Conservation (phyloP, 2,797 vertebrate genomes). For the Capromys pilorides region DNA sequence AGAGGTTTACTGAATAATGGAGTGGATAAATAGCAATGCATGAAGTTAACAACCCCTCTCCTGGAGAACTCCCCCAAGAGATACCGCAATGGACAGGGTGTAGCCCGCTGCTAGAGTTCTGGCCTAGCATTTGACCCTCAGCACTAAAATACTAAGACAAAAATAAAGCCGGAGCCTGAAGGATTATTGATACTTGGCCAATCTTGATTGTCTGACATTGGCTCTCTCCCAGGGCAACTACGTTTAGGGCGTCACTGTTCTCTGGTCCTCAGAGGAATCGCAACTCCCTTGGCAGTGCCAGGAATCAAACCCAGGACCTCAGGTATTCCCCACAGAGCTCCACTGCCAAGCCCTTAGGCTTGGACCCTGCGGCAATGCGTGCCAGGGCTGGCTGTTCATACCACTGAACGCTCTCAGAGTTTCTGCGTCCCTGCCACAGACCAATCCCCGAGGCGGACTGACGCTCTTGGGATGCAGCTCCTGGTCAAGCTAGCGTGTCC, state of each 20-base stretch:
- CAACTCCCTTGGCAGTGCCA: neutral
- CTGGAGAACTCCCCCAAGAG: neutral
- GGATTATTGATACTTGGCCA: neutral
- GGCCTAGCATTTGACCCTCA: neutral
- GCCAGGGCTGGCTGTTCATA: no score
- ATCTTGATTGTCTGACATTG: slow-evolving; percentile 9
- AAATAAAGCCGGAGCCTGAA: neutral
- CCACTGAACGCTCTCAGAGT: neutral
- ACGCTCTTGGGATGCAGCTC: neutral
- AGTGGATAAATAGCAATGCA: neutral
- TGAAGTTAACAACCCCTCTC: neutral
- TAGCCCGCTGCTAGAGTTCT: neutral
- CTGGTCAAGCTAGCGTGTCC: slow-evolving; percentile 20
- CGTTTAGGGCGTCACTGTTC: neutral
- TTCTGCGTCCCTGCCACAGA: neutral
- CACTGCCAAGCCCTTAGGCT: neutral
- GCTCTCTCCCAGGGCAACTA: neutral
- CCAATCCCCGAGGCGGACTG: neutral
- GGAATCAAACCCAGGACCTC: neutral
- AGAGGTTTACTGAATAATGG: neutral
- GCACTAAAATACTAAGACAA: neutral
- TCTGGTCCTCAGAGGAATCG: neutral
- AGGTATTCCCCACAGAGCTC: neutral
- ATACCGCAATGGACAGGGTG: neutral
- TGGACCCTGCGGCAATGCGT: neutral